Evolutionary conservation across 1,140 invertebrate genomes (phyloP).

Genomic region (Drosophila lowei): DNA sequence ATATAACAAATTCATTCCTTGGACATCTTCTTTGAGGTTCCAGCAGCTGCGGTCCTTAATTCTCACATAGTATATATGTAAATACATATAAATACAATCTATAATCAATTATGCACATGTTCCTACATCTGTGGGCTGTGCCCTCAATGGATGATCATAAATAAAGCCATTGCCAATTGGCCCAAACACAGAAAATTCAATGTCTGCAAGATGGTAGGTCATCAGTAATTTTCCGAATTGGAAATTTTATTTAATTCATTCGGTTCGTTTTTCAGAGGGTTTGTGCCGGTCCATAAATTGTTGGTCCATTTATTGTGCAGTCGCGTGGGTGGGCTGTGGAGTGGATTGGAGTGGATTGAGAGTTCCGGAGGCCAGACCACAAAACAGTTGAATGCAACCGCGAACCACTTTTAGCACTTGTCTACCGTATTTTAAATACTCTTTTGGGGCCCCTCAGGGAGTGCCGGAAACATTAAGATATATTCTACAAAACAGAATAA

Average conservation of each 20-base stretch:
- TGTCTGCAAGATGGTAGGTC: constrained; percentile 7
- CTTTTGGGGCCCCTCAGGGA: constrained; percentile 13
- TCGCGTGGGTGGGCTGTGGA: constrained; percentile 22
- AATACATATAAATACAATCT: no score
- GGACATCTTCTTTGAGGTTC: no score
- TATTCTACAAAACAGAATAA: no score
- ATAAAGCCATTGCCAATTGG: constrained; percentile 19
- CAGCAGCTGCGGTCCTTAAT: no score
- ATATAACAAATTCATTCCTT: no score
- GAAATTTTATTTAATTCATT: no score
- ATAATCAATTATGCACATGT: not conserved
- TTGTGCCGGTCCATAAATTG: constrained; percentile 40
- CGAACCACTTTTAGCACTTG: constrained; percentile 32
- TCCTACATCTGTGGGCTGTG: not conserved
- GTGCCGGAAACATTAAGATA: no score
- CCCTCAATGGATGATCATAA: constrained; percentile 44
- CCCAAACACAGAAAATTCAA: constrained; percentile 4
- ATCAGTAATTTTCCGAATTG: constrained; percentile 38
- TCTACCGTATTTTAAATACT: constrained; percentile 35
- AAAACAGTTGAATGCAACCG: constrained; percentile 50
- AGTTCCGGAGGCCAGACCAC: constrained; percentile 21
- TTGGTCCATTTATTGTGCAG: not conserved
- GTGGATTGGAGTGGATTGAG: not conserved
- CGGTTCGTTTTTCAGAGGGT: constrained; percentile 19
- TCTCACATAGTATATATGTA: no score